Evolutionary conservation across 30 jellyfish, hydroid and myxozoan species (phyloP).

Genomic region (Turritopsis rubra): DNA sequence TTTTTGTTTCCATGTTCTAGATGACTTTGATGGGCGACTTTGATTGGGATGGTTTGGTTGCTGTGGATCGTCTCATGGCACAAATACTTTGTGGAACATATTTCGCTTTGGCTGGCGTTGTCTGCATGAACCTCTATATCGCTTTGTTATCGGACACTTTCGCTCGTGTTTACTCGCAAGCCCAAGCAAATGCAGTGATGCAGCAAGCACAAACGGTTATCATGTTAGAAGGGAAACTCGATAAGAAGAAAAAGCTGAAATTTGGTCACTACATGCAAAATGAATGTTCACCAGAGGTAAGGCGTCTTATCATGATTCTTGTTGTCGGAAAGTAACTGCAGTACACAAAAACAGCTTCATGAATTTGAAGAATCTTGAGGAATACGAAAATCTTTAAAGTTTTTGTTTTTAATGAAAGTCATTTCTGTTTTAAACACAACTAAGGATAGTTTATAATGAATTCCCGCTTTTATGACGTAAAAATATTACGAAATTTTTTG

Average conservation of each 20-base stretch:
- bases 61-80: constrained; percentile 72
- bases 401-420: too few species aligned
- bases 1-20: constrained; percentile 40
- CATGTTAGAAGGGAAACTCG: constrained; percentile 62
- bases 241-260: constrained; percentile 55
- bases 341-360: background rate
- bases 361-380: too few species aligned
- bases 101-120: constrained; percentile 94
- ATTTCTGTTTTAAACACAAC: too few species aligned
- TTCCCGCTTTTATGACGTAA: too few species aligned
- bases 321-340: background rate
- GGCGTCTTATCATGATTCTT: constrained; percentile 8
- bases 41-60: constrained; percentile 53
- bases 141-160: constrained; percentile 90
- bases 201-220: constrained; percentile 90
- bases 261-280: constrained; percentile 91
- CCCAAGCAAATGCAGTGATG: constrained; percentile 99
- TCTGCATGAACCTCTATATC: constrained; percentile 89
- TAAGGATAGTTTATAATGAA: too few species aligned
- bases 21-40: constrained; percentile 92
- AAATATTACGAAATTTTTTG: too few species aligned
- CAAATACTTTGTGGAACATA: constrained; percentile 88
- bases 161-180: constrained; percentile 97
- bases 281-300: constrained; percentile 90
- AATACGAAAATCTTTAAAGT: too few species aligned